phyloP scores from a whole-genome alignment of 2,113 vertebrate genomes.

The Axis porcinus region DNA sequence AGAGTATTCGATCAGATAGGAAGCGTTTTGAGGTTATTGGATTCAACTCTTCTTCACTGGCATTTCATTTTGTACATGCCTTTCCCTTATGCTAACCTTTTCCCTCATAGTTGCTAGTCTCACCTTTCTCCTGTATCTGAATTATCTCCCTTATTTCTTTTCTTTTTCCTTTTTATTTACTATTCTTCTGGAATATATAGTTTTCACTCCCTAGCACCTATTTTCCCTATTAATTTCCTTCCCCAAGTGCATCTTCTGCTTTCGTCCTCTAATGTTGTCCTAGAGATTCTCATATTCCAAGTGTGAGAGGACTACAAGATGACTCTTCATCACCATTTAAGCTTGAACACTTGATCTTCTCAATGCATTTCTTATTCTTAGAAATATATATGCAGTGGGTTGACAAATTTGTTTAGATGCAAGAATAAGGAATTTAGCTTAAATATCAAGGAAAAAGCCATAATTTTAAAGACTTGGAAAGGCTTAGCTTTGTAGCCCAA shows the following conservation, averaged over 20 bases:
- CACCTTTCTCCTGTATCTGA: background rate
- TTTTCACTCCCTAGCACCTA: background rate
- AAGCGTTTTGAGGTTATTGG: background rate
- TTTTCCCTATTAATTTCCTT: background rate
- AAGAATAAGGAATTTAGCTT: constrained; percentile 13
- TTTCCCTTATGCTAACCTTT: background rate
- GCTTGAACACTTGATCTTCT: background rate
- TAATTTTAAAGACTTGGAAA: background rate
- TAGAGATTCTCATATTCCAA: background rate
- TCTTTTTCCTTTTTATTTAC: background rate
- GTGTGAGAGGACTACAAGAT: background rate
- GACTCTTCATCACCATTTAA: background rate
- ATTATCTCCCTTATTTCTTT: background rate
- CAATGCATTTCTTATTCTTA: background rate
- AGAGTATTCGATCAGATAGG: background rate
- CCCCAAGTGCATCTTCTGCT: background rate
- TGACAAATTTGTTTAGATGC: background rate
- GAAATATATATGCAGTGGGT: background rate
- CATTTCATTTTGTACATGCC: background rate
- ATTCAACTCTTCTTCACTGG: background rate
- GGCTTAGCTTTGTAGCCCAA: background rate
- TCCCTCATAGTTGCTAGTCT: background rate
- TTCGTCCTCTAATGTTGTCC: background rate
- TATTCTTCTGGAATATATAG: background rate
- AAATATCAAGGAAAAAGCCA: background rate